A percentile compares a stretch with the other conserved stretches of the same genome.
phyloP scores from a whole-genome alignment of 2,797 vertebrate genomes.

The Champsocephalus esox region DNA sequence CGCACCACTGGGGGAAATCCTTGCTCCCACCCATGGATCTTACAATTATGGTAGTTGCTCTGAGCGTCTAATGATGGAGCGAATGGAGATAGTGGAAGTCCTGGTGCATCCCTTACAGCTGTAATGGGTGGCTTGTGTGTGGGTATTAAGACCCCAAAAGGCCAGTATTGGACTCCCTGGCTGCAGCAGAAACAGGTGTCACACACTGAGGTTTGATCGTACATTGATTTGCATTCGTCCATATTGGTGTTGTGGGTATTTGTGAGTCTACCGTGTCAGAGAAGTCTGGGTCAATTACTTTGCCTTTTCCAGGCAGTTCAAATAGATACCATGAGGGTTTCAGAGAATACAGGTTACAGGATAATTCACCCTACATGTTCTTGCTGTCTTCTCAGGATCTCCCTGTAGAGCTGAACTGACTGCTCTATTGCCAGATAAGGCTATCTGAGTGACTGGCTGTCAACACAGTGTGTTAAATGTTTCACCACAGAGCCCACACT shows the following conservation, averaged over 20 bases:
- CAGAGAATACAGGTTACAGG: constrained; percentile 30
- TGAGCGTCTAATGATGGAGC: too few relatives aligned
- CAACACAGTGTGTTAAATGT: constrained; percentile 11
- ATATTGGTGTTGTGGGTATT: neutral
- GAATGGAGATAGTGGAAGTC: too few relatives aligned
- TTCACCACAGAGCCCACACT: constrained; percentile 2
- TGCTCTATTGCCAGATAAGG: constrained; percentile 33
- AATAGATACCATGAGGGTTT: constrained; percentile 1
- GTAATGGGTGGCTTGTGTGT: too few relatives aligned
- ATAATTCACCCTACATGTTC: constrained; percentile 39
- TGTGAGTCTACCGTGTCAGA: neutral
- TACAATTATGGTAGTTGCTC: too few relatives aligned
- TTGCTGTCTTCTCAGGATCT: constrained; percentile 34
- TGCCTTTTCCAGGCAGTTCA: neutral
- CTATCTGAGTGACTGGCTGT: constrained; percentile 36
- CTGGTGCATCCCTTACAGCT: too few relatives aligned
- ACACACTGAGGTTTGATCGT: neutral
- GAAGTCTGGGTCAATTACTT: neutral
- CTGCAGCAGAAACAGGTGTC: neutral
- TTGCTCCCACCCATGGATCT: too few relatives aligned
- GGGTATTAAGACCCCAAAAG: too few relatives aligned
- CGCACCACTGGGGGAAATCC: too few relatives aligned
- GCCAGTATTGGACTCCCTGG: too few relatives aligned
- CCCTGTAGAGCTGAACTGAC: constrained; percentile 21
- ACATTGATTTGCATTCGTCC: neutral